phyloP scores from a whole-genome alignment of 2,888 invertebrate genomes.

The Lepeophtheirus nordmannii region DNA sequence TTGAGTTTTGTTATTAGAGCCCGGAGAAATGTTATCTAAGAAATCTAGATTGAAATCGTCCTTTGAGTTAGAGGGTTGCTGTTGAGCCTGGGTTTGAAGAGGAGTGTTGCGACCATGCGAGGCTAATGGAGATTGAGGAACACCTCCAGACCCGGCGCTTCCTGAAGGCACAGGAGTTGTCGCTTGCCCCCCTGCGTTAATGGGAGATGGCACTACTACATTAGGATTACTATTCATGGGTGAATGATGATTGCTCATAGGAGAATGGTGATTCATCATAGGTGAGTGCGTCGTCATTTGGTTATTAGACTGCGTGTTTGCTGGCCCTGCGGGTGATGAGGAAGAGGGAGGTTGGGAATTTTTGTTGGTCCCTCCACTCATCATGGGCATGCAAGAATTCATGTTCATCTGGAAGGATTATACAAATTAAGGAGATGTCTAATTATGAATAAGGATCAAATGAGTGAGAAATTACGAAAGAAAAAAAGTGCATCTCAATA shows the following conservation, averaged over 20 bases:
- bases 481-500: too few relatives aligned
- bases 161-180: constrained; percentile 3
- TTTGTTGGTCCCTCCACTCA: background rate
- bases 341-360: background rate
- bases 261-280: constrained; percentile 12
- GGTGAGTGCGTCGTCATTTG: constrained; percentile 13
- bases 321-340: background rate
- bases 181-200: background rate
- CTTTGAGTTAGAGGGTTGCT: constrained; percentile 9
- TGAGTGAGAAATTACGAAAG: too few relatives aligned
- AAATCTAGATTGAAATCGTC: constrained; percentile 20
- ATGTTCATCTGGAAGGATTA: background rate
- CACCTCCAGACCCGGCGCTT: background rate
- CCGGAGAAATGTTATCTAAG: constrained; percentile 8
- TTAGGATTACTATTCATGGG: background rate
- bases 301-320: background rate
- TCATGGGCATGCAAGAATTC: background rate
- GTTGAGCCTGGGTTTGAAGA: background rate
- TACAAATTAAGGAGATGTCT: too few relatives aligned
- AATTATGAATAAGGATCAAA: background rate
- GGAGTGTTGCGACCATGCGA: background rate
- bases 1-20: background rate
- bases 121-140: background rate
- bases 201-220: background rate
- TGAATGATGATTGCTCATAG: constrained; percentile 16